Percentiles rank a stretch among this genome's conserved stretches.
phyloP scores from a whole-genome alignment of 2,888 invertebrate species.

The Arenicola marina region DNA sequence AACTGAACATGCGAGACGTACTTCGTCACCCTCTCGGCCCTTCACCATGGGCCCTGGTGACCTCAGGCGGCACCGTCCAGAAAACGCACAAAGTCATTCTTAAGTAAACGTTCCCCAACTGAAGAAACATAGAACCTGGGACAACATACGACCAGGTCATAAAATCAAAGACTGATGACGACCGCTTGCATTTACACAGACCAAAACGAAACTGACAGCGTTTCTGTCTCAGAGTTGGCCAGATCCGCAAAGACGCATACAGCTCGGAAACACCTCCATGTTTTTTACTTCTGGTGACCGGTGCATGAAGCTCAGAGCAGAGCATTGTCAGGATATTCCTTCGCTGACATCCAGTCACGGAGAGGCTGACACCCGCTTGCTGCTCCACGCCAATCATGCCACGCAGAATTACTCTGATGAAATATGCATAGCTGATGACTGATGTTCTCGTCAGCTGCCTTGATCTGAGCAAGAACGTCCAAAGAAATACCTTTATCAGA shows the following conservation, averaged over 20 bases:
- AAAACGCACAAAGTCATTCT: constrained; percentile 20
- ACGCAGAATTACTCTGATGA: not conserved
- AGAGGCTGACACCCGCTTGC: constrained; percentile 8
- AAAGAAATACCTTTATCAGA: not conserved
- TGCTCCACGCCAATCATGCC: constrained; percentile 6
- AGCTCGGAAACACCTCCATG: not conserved
- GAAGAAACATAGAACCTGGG: constrained; percentile 6
- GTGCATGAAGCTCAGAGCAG: not conserved
- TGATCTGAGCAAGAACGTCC: not conserved
- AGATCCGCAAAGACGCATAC: not conserved
- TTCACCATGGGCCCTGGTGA: constrained; percentile 20
- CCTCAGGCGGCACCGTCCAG: constrained; percentile 16
- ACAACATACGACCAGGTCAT: constrained; percentile 6
- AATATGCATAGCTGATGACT: not conserved
- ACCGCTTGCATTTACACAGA: not conserved
- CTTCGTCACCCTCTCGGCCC: constrained; percentile 13
- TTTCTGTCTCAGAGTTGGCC: not conserved
- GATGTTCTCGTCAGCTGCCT: constrained; percentile 3
- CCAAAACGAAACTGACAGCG: not conserved
- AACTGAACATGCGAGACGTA: too few species aligned
- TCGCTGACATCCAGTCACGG: not conserved
- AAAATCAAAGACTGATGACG: not conserved
- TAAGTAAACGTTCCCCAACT: constrained; percentile 5
- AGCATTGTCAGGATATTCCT: not conserved
- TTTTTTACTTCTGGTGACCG: not conserved